These are phyloP conservation scores for Colletes gigas DNA, from an alignment of 1,140 invertebrate species.

Conservation along the genomic window DNA sequence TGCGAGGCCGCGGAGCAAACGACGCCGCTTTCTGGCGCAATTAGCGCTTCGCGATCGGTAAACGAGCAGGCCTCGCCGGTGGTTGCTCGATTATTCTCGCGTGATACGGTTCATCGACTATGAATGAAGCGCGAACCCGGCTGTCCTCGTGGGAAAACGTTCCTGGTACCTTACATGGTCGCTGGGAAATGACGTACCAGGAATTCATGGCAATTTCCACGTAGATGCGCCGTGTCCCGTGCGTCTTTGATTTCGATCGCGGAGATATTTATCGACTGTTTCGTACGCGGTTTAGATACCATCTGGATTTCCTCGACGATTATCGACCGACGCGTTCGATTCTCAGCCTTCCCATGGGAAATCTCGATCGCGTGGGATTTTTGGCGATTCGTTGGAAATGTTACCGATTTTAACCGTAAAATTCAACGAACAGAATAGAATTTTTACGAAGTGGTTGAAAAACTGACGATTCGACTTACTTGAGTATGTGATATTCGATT, in stretches of 20 bases:
- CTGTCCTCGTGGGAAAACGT: conserved; percentile 30
- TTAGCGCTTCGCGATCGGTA: conserved; percentile 49
- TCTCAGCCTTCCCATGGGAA: too few species aligned
- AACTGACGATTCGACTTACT: too few species aligned
- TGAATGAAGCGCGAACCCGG: conserved; percentile 22
- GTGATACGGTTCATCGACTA: conserved; percentile 29
- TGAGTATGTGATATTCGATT: too few species aligned
- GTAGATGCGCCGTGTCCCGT: neutral
- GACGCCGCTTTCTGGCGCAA: conserved; percentile 16
- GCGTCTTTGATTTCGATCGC: neutral
- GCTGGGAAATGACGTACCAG: neutral
- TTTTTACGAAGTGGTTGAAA: too few species aligned
- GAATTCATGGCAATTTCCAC: conserved; percentile 12
- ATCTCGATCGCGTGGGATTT: too few species aligned
- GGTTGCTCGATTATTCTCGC: conserved; percentile 44
- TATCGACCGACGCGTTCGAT: too few species aligned
- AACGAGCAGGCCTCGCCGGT: conserved; percentile 29
- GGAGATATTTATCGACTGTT: too few species aligned
- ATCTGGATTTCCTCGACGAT: too few species aligned
- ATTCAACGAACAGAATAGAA: too few species aligned
- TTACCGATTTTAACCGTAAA: too few species aligned
- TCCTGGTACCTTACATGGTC: neutral
- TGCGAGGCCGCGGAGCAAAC: neutral
- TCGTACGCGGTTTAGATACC: too few species aligned
- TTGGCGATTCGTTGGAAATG: too few species aligned